Evolutionary conservation across 2,888 invertebrate genomes (phyloP), one percentile per base, ranked within the genome.

Genomic region (Cephonodes hylas): DNA sequence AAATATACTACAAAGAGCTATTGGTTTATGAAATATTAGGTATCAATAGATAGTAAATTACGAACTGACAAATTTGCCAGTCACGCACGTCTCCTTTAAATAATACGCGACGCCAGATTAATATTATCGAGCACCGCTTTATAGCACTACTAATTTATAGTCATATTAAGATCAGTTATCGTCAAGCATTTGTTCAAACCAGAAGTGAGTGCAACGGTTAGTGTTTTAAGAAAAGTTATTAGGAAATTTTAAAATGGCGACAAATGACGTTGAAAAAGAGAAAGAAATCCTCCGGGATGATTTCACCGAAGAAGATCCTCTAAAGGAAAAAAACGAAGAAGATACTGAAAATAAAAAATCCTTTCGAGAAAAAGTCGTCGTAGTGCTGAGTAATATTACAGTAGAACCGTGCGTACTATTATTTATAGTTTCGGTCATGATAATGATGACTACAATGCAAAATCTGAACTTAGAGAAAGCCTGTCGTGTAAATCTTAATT

Each of bases 381-480:
- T 76, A 63, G 66, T 78, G 0, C 7, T 81, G 0, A 70, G 61
- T 58, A 86, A 87, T 64, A 69, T 87, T 8, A 88, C 90, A 0
- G 70, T 91, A 3, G 91, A 91, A 60, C 91, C 91, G 7, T 73
- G 78, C 0, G 77, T 85, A 71, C 63, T 83, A 0, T 13, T 89
- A 3, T 88, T 86, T 42, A 64, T 89, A 0, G 22, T 84, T 20
- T 61, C 81, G 0, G 64, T 67, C 0, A 80, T 94, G 20, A 71
- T 94, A n/a, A 94, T 95, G 0, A 93, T 94, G 48, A 77, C 96
- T 62, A 96, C 96, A 22, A 95, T 96, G 2, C 96, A 96, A 80
- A 97, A 97, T 84, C 86, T 97, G 8, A 96, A 95, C 77, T 89
- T 97, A 68, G 97, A 97, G 79, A 97, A 97, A 81, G 97, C 97